Evolutionary conservation across 2,797 vertebrate species (phyloP).

Genomic region (Oryzias sinensis): DNA sequence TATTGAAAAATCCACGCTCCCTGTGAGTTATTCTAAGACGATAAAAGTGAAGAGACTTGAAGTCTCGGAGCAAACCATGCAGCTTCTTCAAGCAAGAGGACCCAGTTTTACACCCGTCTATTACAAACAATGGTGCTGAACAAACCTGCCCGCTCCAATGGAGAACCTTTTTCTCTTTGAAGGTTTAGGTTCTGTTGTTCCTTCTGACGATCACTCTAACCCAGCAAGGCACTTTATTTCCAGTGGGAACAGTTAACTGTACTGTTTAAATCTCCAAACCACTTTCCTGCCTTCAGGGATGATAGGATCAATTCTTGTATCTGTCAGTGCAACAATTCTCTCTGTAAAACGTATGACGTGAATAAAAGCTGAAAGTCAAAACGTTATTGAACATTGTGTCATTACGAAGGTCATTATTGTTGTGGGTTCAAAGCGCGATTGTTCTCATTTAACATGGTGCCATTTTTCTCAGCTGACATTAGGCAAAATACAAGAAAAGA

Average conservation of each 20-base stretch:
- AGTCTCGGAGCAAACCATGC: conserved; percentile 10
- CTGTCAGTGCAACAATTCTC: neutral
- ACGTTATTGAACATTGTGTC: no score
- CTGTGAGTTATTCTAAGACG: conserved; percentile 2
- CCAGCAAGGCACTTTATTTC: conserved; percentile 31
- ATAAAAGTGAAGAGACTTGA: conserved; percentile 18
- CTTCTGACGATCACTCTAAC: conserved; percentile 23
- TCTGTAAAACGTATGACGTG: neutral
- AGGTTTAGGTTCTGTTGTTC: conserved; percentile 9
- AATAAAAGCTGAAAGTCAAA: neutral
- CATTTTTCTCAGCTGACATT: conserved; percentile 8
- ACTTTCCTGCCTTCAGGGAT: conserved; percentile 12
- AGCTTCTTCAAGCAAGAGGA: conserved; percentile 28
- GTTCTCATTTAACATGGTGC: conserved; percentile 6
- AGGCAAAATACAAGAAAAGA: neutral
- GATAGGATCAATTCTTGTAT: conserved; percentile 17
- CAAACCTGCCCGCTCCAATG: conserved; percentile 27
- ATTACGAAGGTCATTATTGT: no score
- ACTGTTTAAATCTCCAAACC: conserved; percentile 21
- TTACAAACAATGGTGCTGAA: conserved; percentile 49
- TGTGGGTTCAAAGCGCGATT: neutral
- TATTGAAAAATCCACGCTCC: conserved; percentile 5
- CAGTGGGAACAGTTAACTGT: conserved; percentile 30
- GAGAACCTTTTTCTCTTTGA: conserved; percentile 12
- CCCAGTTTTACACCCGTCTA: conserved; percentile 27